phyloP scores from a whole-genome alignment of 2,113 vertebrate genomes.

The Nannobrachium achirus region DNA sequence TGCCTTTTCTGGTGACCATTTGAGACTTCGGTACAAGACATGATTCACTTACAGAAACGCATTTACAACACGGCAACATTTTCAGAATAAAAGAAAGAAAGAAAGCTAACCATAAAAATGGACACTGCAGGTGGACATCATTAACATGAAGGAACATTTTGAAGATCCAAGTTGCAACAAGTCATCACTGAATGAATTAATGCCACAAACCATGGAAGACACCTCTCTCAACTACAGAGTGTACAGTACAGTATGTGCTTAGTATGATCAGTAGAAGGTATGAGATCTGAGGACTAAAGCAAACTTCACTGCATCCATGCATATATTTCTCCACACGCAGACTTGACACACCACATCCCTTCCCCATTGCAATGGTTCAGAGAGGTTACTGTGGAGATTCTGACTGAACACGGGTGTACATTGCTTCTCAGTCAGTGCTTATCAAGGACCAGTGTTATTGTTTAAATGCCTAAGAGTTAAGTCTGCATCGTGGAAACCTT shows the following conservation, averaged over 20 bases:
- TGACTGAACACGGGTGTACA: not conserved
- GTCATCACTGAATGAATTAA: conserved; percentile 21
- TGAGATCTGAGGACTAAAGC: not conserved
- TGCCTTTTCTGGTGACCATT: not conserved
- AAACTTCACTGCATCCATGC: conserved; percentile 31
- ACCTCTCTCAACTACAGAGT: conserved; percentile 5
- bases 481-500: not conserved
- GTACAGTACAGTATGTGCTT: too few species aligned
- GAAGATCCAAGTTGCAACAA: not conserved
- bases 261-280: conserved; percentile 6
- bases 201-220: conserved; percentile 26
- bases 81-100: not conserved
- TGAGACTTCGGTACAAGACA: not conserved
- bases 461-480: conserved; percentile 9
- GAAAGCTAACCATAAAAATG: not conserved
- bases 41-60: not conserved
- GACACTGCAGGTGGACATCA: not conserved
- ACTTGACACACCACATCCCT: conserved; percentile 19
- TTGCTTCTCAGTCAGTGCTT: not conserved
- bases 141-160: not conserved
- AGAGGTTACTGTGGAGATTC: not conserved
- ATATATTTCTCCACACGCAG: conserved; percentile 25
- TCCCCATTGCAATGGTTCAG: conserved; percentile 1
- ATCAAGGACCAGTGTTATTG: conserved; percentile 10
- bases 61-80: not conserved